Base-by-base conservation (phyloP, 2,888 invertebrate genomes). In the Dolomedes plantarius region DNA sequence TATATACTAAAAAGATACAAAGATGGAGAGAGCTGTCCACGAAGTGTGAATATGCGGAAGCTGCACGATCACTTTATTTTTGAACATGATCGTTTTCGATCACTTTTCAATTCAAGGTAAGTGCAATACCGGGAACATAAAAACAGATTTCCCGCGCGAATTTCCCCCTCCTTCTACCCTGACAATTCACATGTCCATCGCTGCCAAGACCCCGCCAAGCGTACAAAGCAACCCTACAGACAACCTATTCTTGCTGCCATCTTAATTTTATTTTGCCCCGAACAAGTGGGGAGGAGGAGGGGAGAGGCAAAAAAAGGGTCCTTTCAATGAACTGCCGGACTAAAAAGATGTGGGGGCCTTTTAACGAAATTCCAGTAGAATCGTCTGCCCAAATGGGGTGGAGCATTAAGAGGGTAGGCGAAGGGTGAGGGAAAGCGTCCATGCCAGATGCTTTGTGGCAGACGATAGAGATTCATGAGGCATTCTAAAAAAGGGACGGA, bases 401-500 rank as follows among this genome's bases (percentile, higher is more conserved):
- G 7, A 7, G 56, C 1, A 11, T 1, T 19, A 6, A 7, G 6
- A 36, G 56, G 56, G 46, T 16, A 16, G 16, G n/a, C 2, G 23
- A 23, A 56, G 16, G 56, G 23, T 6, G 11, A 23, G 5, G 19
- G 16, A 23, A 11, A 23, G 23, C 11, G 56, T 56, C 56, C 16
- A 19, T 23, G 56, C 23, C 56, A 56, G 19, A 56, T 56, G 56
- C 56, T 56, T 23, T 56, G 56, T 56, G 56, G 56, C 56, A 56
- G 56, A 23, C 56, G 56, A 56, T 56, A 19, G 56, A 56, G 56
- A 56, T 56, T 56, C 56, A 56, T 56, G 56, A 56, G 19, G 19
- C 5, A 23, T 56, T 56, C 46, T 56, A 56, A 56, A 56, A 56
- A 16, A 16, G 16, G 16, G 46, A 56, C 2, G 56, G 23, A 23